Evolutionary conservation across 2,113 vertebrate genomes (phyloP), one percentile per base, ranked within the genome.

Genomic region (Oryzias curvinotus): DNA sequence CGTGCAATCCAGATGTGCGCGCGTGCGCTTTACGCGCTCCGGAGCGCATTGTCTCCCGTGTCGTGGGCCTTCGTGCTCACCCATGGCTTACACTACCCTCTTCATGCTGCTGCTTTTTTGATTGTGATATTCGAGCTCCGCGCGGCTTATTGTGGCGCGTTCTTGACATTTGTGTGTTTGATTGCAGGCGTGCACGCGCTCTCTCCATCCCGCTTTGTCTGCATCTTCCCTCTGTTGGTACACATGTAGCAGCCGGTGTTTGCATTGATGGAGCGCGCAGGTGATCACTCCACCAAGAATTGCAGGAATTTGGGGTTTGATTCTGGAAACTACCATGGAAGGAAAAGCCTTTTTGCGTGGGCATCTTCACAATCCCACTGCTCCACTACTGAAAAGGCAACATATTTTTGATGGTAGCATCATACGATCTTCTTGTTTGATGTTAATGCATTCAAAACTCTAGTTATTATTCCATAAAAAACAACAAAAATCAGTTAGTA

Each of bases 1-100:
- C 81, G 48, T 88, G 89, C 58, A 76, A 88, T 91, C 94, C 95
- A 95, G 94, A 93, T 95, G 94, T 92, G 92, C 72, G 74, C 80
- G 67, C 50, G 71, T 69, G 81, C 78, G 77, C 86, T 68, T 67
- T 68, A 84, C 82, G 84, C 85, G 64, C 78, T 52, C 74, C 62
- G 63, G 85, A 57, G 69, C 80, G 55, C 82, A 47, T 84, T 88
- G 86, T 85, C 77, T 81, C 45, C 51, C 18, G 68, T 50, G 69
- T 54, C 70, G 58, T 12, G 36, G 10, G 36, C 36, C 36, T 36
- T 8, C 36, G 8, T 12, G 36, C 36, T 12, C 36, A 30, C 2
- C 5, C 28, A 30, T 70, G 77, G 67, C 81, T 66, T 14, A 57
- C 71, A 51, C 59, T 56, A 4, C 45, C 57, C 52, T 10, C 2